These are phyloP conservation scores for Pagetopsis macropterus DNA, from an alignment of 2,797 vertebrate species.

Conservation along the genomic window DNA sequence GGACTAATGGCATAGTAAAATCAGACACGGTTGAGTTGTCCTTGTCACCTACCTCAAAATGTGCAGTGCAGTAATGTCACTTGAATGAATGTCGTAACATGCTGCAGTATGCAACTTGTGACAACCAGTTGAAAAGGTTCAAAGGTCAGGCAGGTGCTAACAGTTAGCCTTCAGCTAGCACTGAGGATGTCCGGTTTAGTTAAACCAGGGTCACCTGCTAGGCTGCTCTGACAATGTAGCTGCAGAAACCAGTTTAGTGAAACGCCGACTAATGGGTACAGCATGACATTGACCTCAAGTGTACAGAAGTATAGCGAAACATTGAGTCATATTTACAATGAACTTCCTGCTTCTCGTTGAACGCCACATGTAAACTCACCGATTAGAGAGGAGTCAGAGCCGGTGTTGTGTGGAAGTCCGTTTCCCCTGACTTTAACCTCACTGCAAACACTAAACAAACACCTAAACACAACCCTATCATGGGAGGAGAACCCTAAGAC, in stretches of 20 bases:
- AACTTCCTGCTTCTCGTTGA: background rate
- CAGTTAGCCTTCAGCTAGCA: background rate
- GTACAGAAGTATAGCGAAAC: background rate
- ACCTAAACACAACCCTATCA: background rate
- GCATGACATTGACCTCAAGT: background rate
- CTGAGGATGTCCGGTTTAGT: background rate
- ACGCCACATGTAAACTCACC: background rate
- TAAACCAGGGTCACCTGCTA: background rate
- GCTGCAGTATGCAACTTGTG: too few species aligned
- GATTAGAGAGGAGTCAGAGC: background rate
- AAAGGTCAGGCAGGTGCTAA: background rate
- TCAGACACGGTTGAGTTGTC: too few species aligned
- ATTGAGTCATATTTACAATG: background rate
- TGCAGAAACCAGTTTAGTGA: rapidly evolving
- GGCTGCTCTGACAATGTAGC: rapidly evolving
- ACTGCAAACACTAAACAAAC: rapidly evolving
- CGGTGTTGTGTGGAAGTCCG: background rate
- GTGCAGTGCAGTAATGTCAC: too few species aligned
- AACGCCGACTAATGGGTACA: rapidly evolving
- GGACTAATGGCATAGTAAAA: too few species aligned
- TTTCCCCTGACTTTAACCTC: background rate
- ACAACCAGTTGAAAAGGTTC: too few species aligned
- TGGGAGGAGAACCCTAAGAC: too few species aligned
- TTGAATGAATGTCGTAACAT: too few species aligned
- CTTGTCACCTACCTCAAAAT: too few species aligned